Evolutionary conservation across 2,888 invertebrate genomes (phyloP), one percentile per base, ranked within the genome.

Genomic region (Shargacucullia verbasci): DNA sequence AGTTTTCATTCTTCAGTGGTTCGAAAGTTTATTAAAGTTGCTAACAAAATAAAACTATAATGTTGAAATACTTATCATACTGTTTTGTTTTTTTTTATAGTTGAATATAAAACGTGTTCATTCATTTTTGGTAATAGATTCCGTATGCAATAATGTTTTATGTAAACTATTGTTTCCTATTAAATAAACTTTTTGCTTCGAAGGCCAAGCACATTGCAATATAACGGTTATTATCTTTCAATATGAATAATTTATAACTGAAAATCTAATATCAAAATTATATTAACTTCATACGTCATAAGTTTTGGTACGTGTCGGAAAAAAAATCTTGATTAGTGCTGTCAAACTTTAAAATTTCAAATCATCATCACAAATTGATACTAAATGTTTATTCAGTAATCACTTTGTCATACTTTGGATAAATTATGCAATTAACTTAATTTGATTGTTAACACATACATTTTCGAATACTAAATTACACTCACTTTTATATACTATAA

Each of bases 131-230:
- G 25, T 33, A 41, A 34, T 11, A 39, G 6, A 20, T 9, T 56
- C 12, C 1, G 8, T 48, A 56, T 56, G 12, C 15, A 33, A 39
- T 38, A 33, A 44, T 33, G 35, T 39, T 50, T 31, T 35, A 45
- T 52, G 13, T 33, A 35, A 34, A n/a, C 33, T 45, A 54, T 66
- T 70, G 56, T 60, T 69, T 63, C 62, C 60, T 66, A 35, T 55
- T 45, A 29, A 44, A 50, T 55, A 14, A 38, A 46, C 48, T 39
- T 53, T 59, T 59, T 56, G 47, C 14, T 39, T 38, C 7, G 58
- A 74, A 69, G 70, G 59, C 13, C 55, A 48, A 48, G 6, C 15
- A 13, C 41, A 58, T 52, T 72, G 41, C 38, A 45, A 47, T 55
- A 14, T 15, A 61, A 58, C 45, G 31, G 50, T 52, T 41, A 37